Conservation (phyloP, 2,888 invertebrate genomes). For the Pristionchus maxplancki region DNA sequence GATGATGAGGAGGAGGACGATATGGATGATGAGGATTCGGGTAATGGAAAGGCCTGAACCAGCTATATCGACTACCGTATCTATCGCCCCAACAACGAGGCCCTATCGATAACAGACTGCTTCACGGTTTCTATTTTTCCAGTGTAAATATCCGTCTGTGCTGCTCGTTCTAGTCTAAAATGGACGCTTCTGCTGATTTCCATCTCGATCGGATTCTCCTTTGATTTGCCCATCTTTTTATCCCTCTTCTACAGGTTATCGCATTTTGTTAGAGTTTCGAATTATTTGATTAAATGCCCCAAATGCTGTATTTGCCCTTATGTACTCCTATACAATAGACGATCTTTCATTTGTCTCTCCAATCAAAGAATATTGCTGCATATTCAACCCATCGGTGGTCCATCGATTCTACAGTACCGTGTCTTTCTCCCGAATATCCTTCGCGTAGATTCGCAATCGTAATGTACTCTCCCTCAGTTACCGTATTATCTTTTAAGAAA, state of each 20-base stretch:
- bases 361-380: slow-evolving; percentile 13
- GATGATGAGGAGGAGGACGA: slow-evolving; percentile 57
- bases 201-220: background rate
- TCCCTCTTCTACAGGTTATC: slow-evolving; percentile 26
- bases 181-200: background rate
- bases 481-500: background rate
- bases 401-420: slow-evolving; percentile 25
- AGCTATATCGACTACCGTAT: slow-evolving; percentile 15
- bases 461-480: slow-evolving; percentile 14
- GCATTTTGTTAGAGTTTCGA: slow-evolving; percentile 36
- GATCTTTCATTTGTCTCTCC: slow-evolving; percentile 12
- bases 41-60: slow-evolving; percentile 73
- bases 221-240: slow-evolving; percentile 7
- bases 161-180: slow-evolving; percentile 14
- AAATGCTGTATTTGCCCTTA: background rate
- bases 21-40: slow-evolving; percentile 74
- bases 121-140: background rate
- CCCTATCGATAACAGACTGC: background rate
- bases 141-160: background rate
- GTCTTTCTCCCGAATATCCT: slow-evolving; percentile 22
- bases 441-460: background rate
- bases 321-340: background rate
- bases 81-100: background rate
- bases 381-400: background rate
- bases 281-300: background rate